Evolutionary conservation across 2,888 invertebrate genomes (phyloP).

Genomic region (Drosophila fulvimacula): DNA sequence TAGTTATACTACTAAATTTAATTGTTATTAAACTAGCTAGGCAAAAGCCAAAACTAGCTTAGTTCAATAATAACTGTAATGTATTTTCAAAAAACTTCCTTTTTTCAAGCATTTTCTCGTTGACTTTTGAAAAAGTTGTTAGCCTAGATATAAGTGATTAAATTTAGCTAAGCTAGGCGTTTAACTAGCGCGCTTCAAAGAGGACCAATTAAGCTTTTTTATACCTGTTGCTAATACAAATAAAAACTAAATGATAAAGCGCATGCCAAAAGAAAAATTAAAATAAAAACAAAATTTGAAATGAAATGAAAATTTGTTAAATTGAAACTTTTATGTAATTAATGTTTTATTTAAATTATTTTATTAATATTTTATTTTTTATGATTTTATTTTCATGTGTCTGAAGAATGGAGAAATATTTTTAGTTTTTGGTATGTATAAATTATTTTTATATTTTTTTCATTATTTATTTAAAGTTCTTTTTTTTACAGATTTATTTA

Average conservation of each 20-base stretch:
- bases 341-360: not conserved
- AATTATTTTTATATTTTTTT: not conserved
- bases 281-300: slow-evolving; percentile 7
- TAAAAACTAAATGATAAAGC: slow-evolving; percentile 21
- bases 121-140: slow-evolving; percentile 19
- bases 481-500: slow-evolving; percentile 35
- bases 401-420: not conserved
- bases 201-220: slow-evolving; percentile 58
- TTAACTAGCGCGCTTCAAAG: slow-evolving; percentile 4
- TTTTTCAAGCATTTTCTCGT: slow-evolving; percentile 40
- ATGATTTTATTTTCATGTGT: slow-evolving; percentile 4
- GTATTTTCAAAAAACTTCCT: slow-evolving; percentile 31
- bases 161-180: slow-evolving; percentile 13
- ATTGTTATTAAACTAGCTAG: slow-evolving; percentile 20
- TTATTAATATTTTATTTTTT: slow-evolving; percentile 4
- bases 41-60: slow-evolving; percentile 36
- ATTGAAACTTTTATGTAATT: not conserved
- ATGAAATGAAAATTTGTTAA: not conserved
- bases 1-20: slow-evolving; percentile 5
- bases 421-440: slow-evolving; percentile 14
- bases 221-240: slow-evolving; percentile 66
- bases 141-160: slow-evolving; percentile 22
- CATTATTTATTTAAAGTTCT: not conserved
- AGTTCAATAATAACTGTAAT: slow-evolving; percentile 10
- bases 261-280: slow-evolving; percentile 20